Conservation (phyloP, 2,797 vertebrate species). For the Paramormyrops hopkinsi region DNA sequence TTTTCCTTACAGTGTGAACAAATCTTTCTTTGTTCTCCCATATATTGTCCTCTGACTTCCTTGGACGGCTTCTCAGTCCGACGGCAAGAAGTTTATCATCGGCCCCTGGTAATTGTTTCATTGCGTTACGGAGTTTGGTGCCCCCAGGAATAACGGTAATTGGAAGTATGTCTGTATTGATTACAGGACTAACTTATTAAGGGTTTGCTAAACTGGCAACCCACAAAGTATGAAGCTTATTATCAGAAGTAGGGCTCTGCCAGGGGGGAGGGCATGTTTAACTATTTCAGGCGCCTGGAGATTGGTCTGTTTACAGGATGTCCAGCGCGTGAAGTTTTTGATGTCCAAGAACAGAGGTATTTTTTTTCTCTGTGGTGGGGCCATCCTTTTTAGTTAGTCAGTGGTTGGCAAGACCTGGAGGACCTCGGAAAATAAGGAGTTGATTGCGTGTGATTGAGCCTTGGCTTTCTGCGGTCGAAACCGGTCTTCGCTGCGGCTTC, state of each 20-base stretch:
- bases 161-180: conserved; percentile 32
- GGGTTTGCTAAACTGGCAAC: conserved; percentile 21
- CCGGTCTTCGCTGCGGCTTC: background rate
- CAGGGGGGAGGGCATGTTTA: background rate
- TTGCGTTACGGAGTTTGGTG: conserved; percentile 19
- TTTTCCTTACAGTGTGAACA: conserved; percentile 65
- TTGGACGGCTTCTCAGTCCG: conserved; percentile 15
- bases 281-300: conserved; percentile 1
- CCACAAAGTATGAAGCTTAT: conserved; percentile 20
- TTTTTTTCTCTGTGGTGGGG: background rate
- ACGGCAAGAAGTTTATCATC: conserved; percentile 56
- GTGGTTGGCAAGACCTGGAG: background rate
- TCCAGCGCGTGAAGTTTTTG: background rate
- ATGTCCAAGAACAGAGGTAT: background rate
- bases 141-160: conserved; percentile 11
- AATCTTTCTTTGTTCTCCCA: conserved; percentile 62
- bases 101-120: conserved; percentile 38
- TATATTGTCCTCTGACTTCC: conserved; percentile 51
- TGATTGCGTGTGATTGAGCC: background rate
- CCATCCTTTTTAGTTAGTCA: background rate
- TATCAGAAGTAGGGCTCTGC: background rate
- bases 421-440: background rate
- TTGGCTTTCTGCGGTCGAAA: background rate
- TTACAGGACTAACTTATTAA: conserved; percentile 24
- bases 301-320: background rate